Base-by-base conservation (phyloP, 1,140 invertebrate genomes). In the Galleria mellonella region DNA sequence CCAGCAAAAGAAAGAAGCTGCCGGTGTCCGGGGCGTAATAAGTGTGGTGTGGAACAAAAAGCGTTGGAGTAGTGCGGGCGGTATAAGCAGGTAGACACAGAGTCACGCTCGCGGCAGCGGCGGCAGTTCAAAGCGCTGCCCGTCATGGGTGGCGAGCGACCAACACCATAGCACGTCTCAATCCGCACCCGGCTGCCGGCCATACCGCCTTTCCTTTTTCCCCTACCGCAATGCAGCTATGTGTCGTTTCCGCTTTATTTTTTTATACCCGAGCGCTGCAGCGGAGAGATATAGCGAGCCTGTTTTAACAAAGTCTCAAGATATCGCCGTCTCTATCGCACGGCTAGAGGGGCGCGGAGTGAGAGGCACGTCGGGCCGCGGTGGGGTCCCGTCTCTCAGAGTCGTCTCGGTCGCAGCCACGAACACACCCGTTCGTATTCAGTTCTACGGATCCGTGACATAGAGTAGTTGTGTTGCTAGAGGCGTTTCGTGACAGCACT, bases 111-210 rank as follows among this genome's bases (percentile, higher is more conserved):
- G 87, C 84, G 87, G 88, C 89, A 88, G 88, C 87, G 88, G 87
- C 81, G 83, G n/a, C n/a, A n/a, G n/a, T 86, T 89, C 88, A 89
- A 89, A 90, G 89, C 88, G 87, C 58, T 78, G 85, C 17, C 88
- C 89, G 88, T 89, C 89, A 89, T 90, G 90, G 89, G 89, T 90
- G 89, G 89, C 88, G 86, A 87, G 88, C 89, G 69, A 75, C 70
- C 78, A 72, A 75, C 81, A 78, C 76, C 83, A 81, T 79, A 71
- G 66, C 75, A 78, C 82, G 72, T 79, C 72, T 76, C 72, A 77
- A 75, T 81, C 72, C 73, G 72, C 69, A 72, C 67, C 76, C 69
- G 71, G 66, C 62, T 56, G 66, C 71, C 59, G 68, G 63, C 69
- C 71, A 77, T 78, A 68, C 76, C 72, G 65, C 77, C 81, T 85